phyloP scores from a whole-genome alignment of 2,113 vertebrate species.

The Neogobius melanostomus region DNA sequence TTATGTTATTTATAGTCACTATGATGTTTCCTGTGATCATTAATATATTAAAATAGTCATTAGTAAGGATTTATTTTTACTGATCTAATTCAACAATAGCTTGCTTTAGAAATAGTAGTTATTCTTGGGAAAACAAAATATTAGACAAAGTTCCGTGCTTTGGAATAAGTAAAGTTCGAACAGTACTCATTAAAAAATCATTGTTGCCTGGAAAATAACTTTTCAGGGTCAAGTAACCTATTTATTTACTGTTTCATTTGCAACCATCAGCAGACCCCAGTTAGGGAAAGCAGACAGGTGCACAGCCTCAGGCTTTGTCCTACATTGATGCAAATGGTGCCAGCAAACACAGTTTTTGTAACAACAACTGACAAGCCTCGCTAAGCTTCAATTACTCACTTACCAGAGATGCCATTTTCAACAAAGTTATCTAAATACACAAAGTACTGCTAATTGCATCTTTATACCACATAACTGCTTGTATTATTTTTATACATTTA shows the following conservation, averaged over 20 bases:
- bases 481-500: too few relatives aligned
- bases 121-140: too few relatives aligned
- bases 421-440: not conserved
- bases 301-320: not conserved
- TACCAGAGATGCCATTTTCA: not conserved
- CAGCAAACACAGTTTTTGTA: not conserved
- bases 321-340: not conserved
- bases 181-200: too few relatives aligned
- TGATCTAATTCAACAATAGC: too few relatives aligned
- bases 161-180: too few relatives aligned
- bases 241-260: not conserved
- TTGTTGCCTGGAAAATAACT: too few relatives aligned
- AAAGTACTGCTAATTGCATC: not conserved
- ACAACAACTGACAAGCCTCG: not conserved
- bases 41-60: too few relatives aligned
- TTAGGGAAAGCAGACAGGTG: conserved; percentile 5
- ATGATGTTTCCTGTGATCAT: too few relatives aligned
- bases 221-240: not conserved
- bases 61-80: too few relatives aligned
- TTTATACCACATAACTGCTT: not conserved
- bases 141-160: too few relatives aligned
- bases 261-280: not conserved
- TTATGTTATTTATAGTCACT: too few relatives aligned
- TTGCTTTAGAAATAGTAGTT: too few relatives aligned
- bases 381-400: not conserved